Percentiles rank a stretch among this genome's conserved stretches.
These are phyloP conservation scores for Sycophaga agraensis DNA, from an alignment of 1,140 invertebrate species.

Conservation along the genomic window DNA sequence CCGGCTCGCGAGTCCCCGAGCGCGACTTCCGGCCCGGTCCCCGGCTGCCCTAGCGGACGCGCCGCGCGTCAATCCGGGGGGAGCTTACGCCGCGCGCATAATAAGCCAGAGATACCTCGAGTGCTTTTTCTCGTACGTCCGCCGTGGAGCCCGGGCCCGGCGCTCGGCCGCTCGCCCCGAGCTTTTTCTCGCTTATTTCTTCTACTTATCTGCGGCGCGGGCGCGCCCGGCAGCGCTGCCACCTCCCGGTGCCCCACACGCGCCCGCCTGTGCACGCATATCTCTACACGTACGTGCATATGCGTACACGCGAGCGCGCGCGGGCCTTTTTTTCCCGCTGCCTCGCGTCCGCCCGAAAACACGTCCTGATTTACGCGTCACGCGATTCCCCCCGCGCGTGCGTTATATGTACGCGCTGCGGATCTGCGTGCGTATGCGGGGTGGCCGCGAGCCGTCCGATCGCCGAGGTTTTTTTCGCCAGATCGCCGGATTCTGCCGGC, in stretches of 20 bases:
- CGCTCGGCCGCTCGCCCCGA: not conserved
- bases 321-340: no score
- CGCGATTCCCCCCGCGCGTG: conserved; percentile 39
- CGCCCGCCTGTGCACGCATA: no score
- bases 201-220: not conserved
- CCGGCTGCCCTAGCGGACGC: conserved; percentile 30
- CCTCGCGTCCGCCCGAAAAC: conserved; percentile 27
- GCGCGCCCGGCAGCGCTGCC: no score
- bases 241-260: no score
- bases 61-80: conserved; percentile 41
- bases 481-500: no score
- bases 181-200: not conserved
- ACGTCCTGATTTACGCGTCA: conserved; percentile 36
- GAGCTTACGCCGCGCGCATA: conserved; percentile 42
- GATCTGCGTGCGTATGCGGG: no score
- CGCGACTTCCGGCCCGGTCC: no score
- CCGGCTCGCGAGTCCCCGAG: no score
- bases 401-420: not conserved
- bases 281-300: not conserved
- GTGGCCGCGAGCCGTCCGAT: no score
- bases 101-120: conserved; percentile 40
- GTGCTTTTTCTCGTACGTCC: conserved; percentile 39
- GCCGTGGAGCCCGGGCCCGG: not conserved
- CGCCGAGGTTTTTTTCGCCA: no score
- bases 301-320: not conserved